Base-by-base conservation (phyloP, 2,888 invertebrate species). In the Altica lythri region DNA sequence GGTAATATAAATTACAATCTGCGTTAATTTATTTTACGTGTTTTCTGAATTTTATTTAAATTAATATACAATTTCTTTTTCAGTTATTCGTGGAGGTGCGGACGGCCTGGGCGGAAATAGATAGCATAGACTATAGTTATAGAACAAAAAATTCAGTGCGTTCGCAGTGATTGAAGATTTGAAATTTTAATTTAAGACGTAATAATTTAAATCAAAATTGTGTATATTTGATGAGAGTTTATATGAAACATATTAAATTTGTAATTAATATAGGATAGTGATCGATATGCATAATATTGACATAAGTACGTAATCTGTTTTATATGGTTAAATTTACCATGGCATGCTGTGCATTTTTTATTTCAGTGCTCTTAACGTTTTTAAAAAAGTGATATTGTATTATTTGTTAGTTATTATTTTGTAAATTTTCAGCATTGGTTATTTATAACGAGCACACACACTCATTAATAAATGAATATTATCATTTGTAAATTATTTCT, bases 81-180 rank as follows among this genome's bases (percentile, higher is more conserved):
- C 78, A 91, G 91, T 76, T 91, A 58, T 91, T 91, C 79, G 84
- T 85, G 40, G 88, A 89, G 73, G 89, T 90, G 66, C 84, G 90
- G 51, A 85, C 84, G 64, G 85, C 88, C 61, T 91, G 91, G 91
- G 89, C 89, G 38, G 89, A 90, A 72, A 89, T 90, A 57, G 90
- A 91, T 67, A 80, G 79, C 69, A 75, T 81, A 70, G 79, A 80
- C 64, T 71, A 75, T 64, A 73, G 72, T 69, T 71, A 68, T 58
- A 65, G 73, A 75, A 57, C 66, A 57, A 73, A 70, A 59, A 69
- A 64, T 57, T 62, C 67, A 60, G 67, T 70, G 68, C 68, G 68
- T 63, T 63, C 66, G 61, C 70, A 72, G 68, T 70, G 68, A 68
- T 68, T 55, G 53, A 57, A 30, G 56, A 52, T 54, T 57, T 43